A percentile compares a stretch with the other conserved stretches of the same genome.
These are phyloP conservation scores for Circaetus cinerascens DNA, from an alignment of 2,113 vertebrate genomes.

Conservation along the genomic window DNA sequence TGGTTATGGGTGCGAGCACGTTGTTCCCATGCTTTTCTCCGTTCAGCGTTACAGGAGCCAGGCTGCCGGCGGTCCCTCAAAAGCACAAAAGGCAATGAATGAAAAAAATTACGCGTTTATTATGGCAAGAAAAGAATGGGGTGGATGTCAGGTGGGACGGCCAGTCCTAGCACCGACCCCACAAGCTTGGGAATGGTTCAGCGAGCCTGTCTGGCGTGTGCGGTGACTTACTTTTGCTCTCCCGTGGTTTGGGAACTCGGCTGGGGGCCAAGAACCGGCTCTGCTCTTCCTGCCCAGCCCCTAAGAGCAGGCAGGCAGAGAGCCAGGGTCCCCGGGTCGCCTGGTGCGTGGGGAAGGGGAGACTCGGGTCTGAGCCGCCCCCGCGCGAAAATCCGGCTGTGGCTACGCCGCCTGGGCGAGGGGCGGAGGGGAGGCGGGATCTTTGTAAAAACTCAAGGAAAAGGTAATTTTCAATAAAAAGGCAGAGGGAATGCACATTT, in stretches of 20 bases:
- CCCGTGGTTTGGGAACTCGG: rapidly evolving
- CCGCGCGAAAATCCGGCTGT: rapidly evolving
- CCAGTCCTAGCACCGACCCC: rapidly evolving
- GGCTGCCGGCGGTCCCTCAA: neutral
- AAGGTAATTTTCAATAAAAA: neutral
- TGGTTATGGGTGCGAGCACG: rapidly evolving
- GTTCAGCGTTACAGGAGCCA: rapidly evolving
- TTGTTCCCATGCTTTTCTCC: neutral
- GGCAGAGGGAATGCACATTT: neutral
- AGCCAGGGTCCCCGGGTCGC: rapidly evolving
- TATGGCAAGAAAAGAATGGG: neutral
- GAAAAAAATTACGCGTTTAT: neutral
- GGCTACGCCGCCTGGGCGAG: neutral
- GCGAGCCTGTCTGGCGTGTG: neutral
- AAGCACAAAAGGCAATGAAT: neutral
- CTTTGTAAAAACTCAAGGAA: neutral
- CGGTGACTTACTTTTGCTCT: neutral
- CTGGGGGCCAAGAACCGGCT: neutral
- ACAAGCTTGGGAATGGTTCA: neutral
- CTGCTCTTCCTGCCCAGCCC: neutral
- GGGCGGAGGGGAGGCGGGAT: neutral
- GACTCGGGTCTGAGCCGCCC: neutral
- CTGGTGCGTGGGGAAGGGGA: rapidly evolving
- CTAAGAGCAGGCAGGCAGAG: neutral
- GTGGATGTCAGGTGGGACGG: neutral